Base-by-base conservation (phyloP, 1,140 invertebrate species). In the Drosophila parabipectinata region DNA sequence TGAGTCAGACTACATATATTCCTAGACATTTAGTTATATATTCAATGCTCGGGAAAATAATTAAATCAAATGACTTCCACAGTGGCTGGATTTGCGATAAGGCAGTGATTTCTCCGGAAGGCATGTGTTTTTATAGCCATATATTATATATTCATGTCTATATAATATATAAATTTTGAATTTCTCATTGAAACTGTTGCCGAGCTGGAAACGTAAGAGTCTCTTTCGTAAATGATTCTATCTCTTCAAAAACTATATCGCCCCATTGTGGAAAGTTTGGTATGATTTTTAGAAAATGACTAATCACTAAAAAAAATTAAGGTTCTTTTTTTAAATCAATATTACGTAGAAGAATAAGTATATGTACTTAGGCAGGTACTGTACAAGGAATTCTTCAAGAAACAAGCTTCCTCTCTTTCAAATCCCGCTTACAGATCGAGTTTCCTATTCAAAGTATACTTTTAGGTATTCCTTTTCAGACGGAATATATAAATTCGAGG, bases 401-500 rank as follows among this genome's bases (percentile, higher is more conserved):
- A 8, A 15, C 7, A 18, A 14, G 14, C 14, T 41, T 4, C 14
- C 4, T 8, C n/a, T 44, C 41, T 44, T 44, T 8, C 14, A 8
- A 6, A 2, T 18, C 5, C n/a, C 6, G 8, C 10, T 44, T 28
- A 2, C n/a, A 21, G 12, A 15, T 1, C 18, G 5, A 7, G 18
- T 28, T 8, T 9, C 12, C 15, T 18, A 6, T 58, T 26, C n/a
- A 18, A 21, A 32, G 48, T 24, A 53, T 61, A 53, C 34, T 61
- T 61, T 61, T 61, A 26, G 58, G 58, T 9, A 15, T 18, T 18
- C 18, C 18, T 18, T 18, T 18, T 18, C 1, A 18, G 18, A 18
- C 18, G 18, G 18, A 18, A 18, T 18, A 18, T 18, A 18, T 15
- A 18, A 1, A 18, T 1, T 15, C 1, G 15, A 15, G 15, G 15